Conservation (phyloP, 2,888 invertebrate species). For the Trissoscelio sp. region DNA sequence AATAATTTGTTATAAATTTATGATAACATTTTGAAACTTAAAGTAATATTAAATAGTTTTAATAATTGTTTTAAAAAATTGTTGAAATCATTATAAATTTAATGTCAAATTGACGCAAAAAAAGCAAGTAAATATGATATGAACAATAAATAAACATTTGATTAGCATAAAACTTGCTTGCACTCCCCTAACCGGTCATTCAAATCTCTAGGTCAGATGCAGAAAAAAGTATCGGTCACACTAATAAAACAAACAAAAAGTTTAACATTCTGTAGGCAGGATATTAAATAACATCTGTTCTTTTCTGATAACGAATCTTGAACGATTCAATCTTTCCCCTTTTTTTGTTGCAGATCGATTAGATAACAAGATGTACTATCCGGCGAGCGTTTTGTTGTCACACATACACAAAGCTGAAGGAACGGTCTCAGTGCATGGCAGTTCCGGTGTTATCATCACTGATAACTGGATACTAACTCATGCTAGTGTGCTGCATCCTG, state of each 20-base stretch:
- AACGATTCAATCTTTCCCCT: too few species aligned
- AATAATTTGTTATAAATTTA: too few species aligned
- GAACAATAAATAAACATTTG: too few species aligned
- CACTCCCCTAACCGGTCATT: constrained; percentile 36
- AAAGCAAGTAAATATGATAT: too few species aligned
- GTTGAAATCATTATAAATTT: too few species aligned
- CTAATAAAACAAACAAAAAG: constrained; percentile 2
- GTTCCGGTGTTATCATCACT: constrained; percentile 85
- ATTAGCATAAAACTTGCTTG: constrained; percentile 19
- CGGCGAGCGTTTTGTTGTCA: constrained; percentile 85
- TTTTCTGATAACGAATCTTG: background rate
- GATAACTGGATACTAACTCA: constrained; percentile 85
- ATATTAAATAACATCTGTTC: constrained; percentile 14
- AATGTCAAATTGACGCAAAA: too few species aligned
- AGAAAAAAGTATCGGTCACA: background rate
- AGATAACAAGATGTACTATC: constrained; percentile 79
- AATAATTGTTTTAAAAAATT: too few species aligned
- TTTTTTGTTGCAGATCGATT: constrained; percentile 34
- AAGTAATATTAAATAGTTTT: too few species aligned
- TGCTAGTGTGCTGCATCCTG: constrained; percentile 84
- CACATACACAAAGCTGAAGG: constrained; percentile 82
- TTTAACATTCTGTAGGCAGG: background rate
- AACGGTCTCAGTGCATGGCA: constrained; percentile 80
- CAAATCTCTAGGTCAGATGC: constrained; percentile 39
- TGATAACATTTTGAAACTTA: too few species aligned